phyloP scores from a whole-genome alignment of 2,888 invertebrate genomes.

The Hydropsyche betteni region DNA sequence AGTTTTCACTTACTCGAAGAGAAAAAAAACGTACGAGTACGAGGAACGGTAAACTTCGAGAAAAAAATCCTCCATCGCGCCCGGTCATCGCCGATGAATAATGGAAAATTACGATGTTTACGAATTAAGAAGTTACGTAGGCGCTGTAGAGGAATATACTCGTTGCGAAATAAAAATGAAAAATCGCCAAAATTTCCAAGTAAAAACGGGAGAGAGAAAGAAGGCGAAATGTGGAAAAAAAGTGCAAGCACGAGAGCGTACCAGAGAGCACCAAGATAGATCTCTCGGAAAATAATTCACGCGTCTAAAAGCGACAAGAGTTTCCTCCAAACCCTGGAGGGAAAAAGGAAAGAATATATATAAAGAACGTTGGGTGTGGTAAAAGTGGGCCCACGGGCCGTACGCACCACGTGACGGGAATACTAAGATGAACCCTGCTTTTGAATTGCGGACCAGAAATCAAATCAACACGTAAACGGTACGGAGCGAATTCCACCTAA shows the following conservation, averaged over 20 bases:
- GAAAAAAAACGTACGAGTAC: no score
- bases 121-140: slow-evolving; percentile 1
- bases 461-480: slow-evolving; percentile 13
- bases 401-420: slow-evolving; percentile 16
- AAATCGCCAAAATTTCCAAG: not conserved
- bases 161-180: no score
- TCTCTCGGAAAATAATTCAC: slow-evolving; percentile 27
- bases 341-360: not conserved
- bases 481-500: not conserved
- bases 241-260: slow-evolving; percentile 8
- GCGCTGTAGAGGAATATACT: not conserved
- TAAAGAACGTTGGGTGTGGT: slow-evolving; percentile 5
- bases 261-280: not conserved
- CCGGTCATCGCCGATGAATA: slow-evolving; percentile 9
- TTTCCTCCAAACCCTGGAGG: not conserved
- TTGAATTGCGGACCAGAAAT: slow-evolving; percentile 9
- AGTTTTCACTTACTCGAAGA: no score
- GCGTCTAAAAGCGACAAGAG: slow-evolving; percentile 18
- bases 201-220: not conserved
- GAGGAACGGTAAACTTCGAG: no score
- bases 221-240: not conserved
- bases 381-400: slow-evolving; percentile 21
- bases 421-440: not conserved
- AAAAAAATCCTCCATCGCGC: no score
- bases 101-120: slow-evolving; percentile 15